Base-by-base conservation (phyloP, 2,888 invertebrate species). In the Drosophila anomelani region DNA sequence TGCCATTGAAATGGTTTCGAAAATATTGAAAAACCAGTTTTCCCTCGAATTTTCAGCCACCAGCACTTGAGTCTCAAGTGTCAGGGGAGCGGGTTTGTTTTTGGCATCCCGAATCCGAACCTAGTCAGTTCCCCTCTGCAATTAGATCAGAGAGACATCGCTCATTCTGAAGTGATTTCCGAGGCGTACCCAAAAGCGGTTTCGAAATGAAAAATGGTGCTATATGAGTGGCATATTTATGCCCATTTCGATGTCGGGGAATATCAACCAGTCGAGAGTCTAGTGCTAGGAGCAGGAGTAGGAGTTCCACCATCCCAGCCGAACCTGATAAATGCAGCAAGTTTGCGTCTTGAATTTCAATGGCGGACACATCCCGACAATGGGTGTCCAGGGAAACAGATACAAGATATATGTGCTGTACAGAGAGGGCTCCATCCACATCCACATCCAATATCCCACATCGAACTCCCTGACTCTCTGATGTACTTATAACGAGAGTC, bases 301-400 rank as follows among this genome's bases (percentile, higher is more conserved):
- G 54, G 39, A 74, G 70, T 70, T 74, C 54, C 60, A 69, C 62
- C 56, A 49, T 49, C 13, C 51, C 17, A 34, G 3, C 6, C 68
- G 68, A 59, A 80, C 74, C 84, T 85, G 85, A 91, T 89, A 86
- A 85, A 90, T 86, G 86, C 81, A 85, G 81, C 81, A 84, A 85
- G 88, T 79, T 90, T 89, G 91, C 82, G 90, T 90, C 59, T 90
- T 82, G 91, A 90, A 90, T 90, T 88, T 89, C 90, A 90, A 90
- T 90, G 90, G 90, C 82, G 72, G 66, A 59, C 61, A 73, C 62
- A 78, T 68, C 62, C 47, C 54, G 23, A 66, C 73, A 61, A 74
- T 88, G 87, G 86, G 78, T 86, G 89, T 72, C 87, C 71, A 85
- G 64, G 61, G 76, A 58, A 68, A 70, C 29, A 57, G 49, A 49